These are phyloP conservation scores for Candoia aspera DNA, from an alignment of 2,113 vertebrate species.

Conservation along the genomic window DNA sequence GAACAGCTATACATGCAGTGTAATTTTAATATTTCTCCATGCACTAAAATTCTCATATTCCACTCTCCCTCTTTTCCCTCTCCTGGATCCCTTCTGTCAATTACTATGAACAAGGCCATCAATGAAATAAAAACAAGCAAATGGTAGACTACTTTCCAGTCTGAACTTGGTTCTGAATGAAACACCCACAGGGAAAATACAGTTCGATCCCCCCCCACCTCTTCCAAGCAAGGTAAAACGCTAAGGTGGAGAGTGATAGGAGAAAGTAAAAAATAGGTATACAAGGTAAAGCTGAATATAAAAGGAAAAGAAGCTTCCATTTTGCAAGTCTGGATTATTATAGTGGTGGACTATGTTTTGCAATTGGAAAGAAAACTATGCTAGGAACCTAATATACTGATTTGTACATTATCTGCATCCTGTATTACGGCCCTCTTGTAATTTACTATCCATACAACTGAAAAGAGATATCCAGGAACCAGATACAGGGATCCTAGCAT, in stretches of 20 bases:
- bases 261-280: background rate
- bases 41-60: slow-evolving; percentile 28
- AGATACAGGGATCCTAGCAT: background rate
- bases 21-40: slow-evolving; percentile 9
- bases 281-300: background rate
- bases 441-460: background rate
- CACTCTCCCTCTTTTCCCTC: slow-evolving; percentile 27
- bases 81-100: slow-evolving; percentile 51
- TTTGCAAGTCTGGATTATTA: background rate
- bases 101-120: slow-evolving; percentile 14
- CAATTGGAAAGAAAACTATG: background rate
- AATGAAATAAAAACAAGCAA: background rate
- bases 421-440: background rate
- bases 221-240: background rate
- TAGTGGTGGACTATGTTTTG: background rate
- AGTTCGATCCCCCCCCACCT: background rate
- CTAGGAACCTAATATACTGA: slow-evolving; percentile 55
- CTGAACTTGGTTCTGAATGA: background rate
- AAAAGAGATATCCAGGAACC: background rate
- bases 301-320: background rate
- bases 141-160: background rate
- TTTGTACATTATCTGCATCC: background rate
- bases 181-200: background rate
- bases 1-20: background rate
- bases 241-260: background rate